phyloP scores from a whole-genome alignment of 2,113 vertebrate genomes.

The Chionomys nivalis region DNA sequence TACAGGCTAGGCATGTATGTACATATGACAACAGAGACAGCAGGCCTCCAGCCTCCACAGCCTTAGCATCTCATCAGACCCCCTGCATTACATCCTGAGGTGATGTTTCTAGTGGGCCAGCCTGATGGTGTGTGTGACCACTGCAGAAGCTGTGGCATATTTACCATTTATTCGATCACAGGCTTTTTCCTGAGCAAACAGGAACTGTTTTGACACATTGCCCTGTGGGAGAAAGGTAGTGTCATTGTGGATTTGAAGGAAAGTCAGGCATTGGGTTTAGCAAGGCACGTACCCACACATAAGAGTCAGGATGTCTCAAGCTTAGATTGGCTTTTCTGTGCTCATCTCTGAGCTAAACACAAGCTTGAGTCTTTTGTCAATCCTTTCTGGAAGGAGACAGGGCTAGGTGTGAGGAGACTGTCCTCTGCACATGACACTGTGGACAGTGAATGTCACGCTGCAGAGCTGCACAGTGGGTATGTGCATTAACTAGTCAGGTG shows the following conservation, averaged over 20 bases:
- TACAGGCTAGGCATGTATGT: neutral
- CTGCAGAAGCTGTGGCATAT: neutral
- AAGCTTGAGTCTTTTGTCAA: neutral
- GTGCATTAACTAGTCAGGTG: slow-evolving; percentile 6
- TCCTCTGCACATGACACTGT: neutral
- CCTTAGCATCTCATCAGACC: neutral
- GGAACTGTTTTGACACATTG: slow-evolving; percentile 32
- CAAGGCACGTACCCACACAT: neutral
- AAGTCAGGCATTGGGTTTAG: neutral
- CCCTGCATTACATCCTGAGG: neutral
- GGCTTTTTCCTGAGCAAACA: slow-evolving; percentile 39
- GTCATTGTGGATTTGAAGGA: neutral
- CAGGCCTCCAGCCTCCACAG: neutral
- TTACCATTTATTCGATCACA: neutral
- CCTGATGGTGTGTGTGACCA: neutral
- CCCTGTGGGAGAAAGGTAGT: neutral
- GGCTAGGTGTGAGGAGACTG: neutral
- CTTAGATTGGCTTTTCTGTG: neutral
- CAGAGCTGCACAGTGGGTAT: neutral
- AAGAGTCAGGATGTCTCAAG: too few relatives aligned
- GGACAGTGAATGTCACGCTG: neutral
- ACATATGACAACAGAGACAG: neutral
- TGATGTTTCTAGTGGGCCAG: neutral
- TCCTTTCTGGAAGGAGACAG: slow-evolving; percentile 33
- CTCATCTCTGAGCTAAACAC: neutral